Conservation (phyloP, 2,888 invertebrate species). For the Daptonema setosum region DNA sequence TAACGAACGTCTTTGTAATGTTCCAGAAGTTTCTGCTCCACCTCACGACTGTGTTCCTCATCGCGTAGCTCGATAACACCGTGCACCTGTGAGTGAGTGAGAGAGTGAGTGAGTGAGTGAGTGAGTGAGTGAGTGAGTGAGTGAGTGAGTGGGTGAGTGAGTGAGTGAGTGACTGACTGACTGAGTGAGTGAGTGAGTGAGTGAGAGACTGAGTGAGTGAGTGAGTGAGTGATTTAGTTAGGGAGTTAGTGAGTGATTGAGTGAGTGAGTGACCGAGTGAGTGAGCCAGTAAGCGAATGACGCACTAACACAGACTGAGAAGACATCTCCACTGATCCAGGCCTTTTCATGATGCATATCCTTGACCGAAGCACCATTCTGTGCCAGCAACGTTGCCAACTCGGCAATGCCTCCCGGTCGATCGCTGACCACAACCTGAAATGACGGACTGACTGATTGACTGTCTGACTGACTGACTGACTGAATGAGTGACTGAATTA, state of each 20-base stretch:
- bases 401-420: slow-evolving; percentile 35
- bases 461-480: no score
- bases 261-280: no score
- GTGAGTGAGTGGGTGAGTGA: no score
- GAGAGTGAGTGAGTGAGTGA: slow-evolving; percentile 38
- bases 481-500: no score
- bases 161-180: slow-evolving; percentile 65
- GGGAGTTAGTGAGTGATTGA: no score
- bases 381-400: slow-evolving; percentile 30
- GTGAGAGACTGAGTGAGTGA: background rate
- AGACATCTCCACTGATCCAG: slow-evolving; percentile 72
- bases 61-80: slow-evolving; percentile 73
- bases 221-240: no score
- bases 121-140: slow-evolving; percentile 43
- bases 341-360: slow-evolving; percentile 87
- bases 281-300: no score
- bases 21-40: slow-evolving; percentile 38
- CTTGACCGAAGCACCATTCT: slow-evolving; percentile 45
- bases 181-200: slow-evolving; percentile 53
- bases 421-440: slow-evolving; percentile 29
- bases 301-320: slow-evolving; percentile 33
- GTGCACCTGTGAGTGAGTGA: slow-evolving; percentile 48
- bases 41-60: slow-evolving; percentile 46
- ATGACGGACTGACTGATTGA: no score
- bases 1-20: slow-evolving; percentile 40